Percentiles rank a stretch among this genome's conserved stretches.
Evolutionary conservation across 30 jellyfish, hydroid and myxozoan genomes (phyloP).

Genomic region (Catostylus mosaicus): DNA sequence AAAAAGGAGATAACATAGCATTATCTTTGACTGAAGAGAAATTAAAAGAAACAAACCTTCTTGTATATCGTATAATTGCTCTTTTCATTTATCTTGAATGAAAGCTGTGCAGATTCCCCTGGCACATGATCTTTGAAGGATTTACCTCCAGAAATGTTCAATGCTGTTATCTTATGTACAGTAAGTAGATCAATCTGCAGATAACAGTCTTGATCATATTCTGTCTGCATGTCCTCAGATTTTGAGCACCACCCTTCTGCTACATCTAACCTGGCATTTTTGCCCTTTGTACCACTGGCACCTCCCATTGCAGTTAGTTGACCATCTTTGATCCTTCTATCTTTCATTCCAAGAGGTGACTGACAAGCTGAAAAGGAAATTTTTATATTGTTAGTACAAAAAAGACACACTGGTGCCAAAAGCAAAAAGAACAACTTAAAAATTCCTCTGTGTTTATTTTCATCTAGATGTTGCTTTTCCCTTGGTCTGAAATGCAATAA

Average conservation of each 20-base stretch:
- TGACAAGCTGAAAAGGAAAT: conserved; percentile 22
- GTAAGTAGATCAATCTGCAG: conserved; percentile 4
- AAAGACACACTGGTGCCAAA: too few species aligned
- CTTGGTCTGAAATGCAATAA: too few species aligned
- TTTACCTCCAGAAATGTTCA: background rate
- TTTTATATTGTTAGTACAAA: too few species aligned
- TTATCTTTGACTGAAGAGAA: background rate
- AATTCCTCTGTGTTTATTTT: too few species aligned
- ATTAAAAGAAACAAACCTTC: background rate
- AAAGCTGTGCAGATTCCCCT: background rate
- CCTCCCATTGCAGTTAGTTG: conserved; percentile 10
- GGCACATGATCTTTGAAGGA: background rate
- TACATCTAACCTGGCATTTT: background rate
- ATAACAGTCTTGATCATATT: background rate
- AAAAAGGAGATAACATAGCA: background rate
- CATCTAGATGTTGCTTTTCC: too few species aligned
- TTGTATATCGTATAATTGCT: background rate
- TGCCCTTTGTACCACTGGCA: background rate
- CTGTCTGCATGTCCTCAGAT: background rate
- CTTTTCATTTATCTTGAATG: background rate
- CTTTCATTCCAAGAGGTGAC: conserved; percentile 28
- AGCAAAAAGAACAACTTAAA: too few species aligned
- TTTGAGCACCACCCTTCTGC: conserved; percentile 26
- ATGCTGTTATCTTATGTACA: conserved; percentile 1
- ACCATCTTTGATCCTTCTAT: conserved; percentile 16